Evolutionary conservation across 2,888 invertebrate species (phyloP), one percentile per base, ranked within the genome.

Genomic region (Amiota mariae): DNA sequence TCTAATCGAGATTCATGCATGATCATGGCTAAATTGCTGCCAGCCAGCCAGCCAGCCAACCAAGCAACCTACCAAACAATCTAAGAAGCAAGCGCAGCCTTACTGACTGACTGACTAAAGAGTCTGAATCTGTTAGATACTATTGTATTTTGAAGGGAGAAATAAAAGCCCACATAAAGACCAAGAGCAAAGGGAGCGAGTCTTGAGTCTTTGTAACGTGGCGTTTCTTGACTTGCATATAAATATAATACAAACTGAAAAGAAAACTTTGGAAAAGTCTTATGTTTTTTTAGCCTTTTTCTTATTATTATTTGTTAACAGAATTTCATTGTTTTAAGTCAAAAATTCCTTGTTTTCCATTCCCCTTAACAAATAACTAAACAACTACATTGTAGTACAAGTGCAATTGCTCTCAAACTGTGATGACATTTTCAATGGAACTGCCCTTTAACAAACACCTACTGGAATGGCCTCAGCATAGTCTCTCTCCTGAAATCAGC

Each of bases 1-100:
- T 90, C 90, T 89, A 89, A 89, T 89, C 90, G 88, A 88, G 88
- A 89, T 88, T 88, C 89, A 89, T 89, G 89, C 89, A 89, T 89
- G 89, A 89, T 89, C 89, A 88, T 86, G 83, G 87, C 87, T 84
- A 88, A 88, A 88, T 88, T 88, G 88, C 87, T 86, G 79, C 82
- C 86, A 85, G 85, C 77, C 82, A 78, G 36, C 36, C 36, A 36
- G 6, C 36, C 36, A 36, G 6, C 6, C 36, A 36, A 36, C 36
- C 36, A 36, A 36, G 36, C 6, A 36, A 36, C 8, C 8, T 36
- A 36, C 36, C 36, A 36, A 36, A 36, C 36, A 36, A 36, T 36
- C 36, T 6, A 36, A 4, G 36, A 36, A 36, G 6, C 36, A 36
- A 36, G 36, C 36, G 36, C 36, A 36, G 36, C 36, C 36, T 36